Conservation (phyloP, 2,888 invertebrate genomes). For the Thecocarcelia acutangulata region DNA sequence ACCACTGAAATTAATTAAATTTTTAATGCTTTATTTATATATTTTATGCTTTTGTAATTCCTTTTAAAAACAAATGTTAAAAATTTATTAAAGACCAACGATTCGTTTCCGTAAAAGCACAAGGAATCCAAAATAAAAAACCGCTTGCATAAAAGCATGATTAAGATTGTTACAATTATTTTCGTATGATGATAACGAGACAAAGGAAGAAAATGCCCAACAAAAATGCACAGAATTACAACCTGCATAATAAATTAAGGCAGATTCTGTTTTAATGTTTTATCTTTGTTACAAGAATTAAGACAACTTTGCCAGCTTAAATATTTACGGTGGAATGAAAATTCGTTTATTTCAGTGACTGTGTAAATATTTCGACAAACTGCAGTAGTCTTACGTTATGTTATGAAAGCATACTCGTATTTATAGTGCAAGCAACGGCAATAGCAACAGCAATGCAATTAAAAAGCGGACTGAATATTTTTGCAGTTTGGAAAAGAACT, state of each 20-base stretch:
- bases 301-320: conserved; percentile 35
- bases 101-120: neutral
- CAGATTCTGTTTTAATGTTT: conserved; percentile 21
- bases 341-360: conserved; percentile 34
- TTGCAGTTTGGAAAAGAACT: conserved; percentile 2
- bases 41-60: conserved; percentile 5
- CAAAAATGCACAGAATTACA: conserved; percentile 25
- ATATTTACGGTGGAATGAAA: conserved; percentile 49
- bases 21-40: conserved; percentile 25
- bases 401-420: no score
- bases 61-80: conserved; percentile 45
- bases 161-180: conserved; percentile 47
- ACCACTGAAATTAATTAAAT: conserved; percentile 45
- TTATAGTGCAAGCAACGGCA: neutral
- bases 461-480: conserved; percentile 11
- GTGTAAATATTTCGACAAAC: conserved; percentile 25
- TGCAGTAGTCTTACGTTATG: neutral
- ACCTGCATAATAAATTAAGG: conserved; percentile 44
- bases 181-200: conserved; percentile 18
- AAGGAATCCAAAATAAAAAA: neutral
- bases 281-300: conserved; percentile 32
- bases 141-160: conserved; percentile 22
- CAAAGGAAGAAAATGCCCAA: neutral
- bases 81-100: conserved; percentile 46
- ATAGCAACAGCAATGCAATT: conserved; percentile 17